phyloP scores from a whole-genome alignment of 2,113 vertebrate species.

The Fulmarus glacialis region DNA sequence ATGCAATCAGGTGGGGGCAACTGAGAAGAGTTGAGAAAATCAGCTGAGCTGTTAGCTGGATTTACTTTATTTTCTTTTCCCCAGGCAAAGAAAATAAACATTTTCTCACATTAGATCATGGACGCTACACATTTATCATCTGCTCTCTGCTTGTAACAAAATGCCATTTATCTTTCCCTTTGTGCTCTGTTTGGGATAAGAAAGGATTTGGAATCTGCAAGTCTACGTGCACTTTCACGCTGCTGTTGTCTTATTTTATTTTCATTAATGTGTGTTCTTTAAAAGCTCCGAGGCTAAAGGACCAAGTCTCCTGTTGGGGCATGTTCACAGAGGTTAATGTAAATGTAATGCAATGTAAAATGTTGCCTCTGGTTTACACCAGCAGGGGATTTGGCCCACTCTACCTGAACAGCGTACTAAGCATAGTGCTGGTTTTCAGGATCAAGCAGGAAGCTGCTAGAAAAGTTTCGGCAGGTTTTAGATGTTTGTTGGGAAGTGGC shows the following conservation, averaged over 20 bases:
- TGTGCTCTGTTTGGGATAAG: background rate
- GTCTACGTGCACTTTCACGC: background rate
- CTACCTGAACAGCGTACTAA: background rate
- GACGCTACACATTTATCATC: background rate
- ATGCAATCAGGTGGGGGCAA: background rate
- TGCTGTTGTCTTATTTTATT: background rate
- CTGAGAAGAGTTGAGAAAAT: background rate
- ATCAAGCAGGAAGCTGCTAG: background rate
- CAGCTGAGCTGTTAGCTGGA: background rate
- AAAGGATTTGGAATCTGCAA: background rate
- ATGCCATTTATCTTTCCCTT: background rate
- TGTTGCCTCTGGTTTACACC: background rate
- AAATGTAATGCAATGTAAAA: background rate
- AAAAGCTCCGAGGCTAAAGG: background rate
- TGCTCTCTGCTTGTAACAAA: background rate
- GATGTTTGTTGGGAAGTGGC: background rate
- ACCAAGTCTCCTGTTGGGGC: background rate
- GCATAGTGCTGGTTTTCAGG: background rate
- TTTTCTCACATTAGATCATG: background rate
- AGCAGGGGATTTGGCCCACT: background rate
- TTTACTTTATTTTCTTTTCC: background rate
- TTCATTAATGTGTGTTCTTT: background rate
- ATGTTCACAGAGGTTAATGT: background rate
- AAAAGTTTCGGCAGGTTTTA: background rate
- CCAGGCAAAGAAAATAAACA: slow-evolving; percentile 5